These are phyloP conservation scores for Daubentonia madagascariensis DNA, from an alignment of 2,113 vertebrate species.

Conservation along the genomic window DNA sequence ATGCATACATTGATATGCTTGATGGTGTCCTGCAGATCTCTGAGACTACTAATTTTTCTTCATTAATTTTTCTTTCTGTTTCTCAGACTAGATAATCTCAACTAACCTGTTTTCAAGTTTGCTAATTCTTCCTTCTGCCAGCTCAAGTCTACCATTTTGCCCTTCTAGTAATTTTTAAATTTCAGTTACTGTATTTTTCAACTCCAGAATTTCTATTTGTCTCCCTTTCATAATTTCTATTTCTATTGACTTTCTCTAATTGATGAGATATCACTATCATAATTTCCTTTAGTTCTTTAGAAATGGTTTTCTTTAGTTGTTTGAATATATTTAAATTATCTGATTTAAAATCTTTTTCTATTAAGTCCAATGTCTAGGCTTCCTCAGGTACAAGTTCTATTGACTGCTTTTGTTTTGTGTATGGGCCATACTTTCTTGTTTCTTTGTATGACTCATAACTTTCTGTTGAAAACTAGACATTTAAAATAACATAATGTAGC, in stretches of 20 bases:
- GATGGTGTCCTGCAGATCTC: not conserved
- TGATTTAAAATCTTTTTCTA: not conserved
- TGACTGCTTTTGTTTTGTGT: not conserved
- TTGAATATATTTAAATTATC: not conserved
- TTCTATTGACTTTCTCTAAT: not conserved
- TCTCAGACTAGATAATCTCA: not conserved
- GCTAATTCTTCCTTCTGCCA: not conserved
- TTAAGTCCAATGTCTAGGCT: not conserved
- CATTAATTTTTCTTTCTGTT: not conserved
- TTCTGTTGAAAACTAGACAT: not conserved
- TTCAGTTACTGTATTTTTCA: not conserved
- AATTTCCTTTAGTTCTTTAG: not conserved
- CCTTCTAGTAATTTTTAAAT: not conserved
- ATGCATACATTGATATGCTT: not conserved
- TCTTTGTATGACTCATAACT: not conserved
- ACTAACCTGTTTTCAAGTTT: not conserved
- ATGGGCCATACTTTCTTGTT: not conserved
- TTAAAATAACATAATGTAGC: not conserved
- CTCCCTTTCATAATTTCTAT: not conserved
- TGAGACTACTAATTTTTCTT: not conserved
- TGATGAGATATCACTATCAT: not conserved
- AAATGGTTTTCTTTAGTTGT: not conserved
- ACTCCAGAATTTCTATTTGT: not conserved
- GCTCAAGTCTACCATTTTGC: not conserved
- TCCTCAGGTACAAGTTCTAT: not conserved